Conservation (phyloP, 2,797 vertebrate genomes). For the Poecile montanus region DNA sequence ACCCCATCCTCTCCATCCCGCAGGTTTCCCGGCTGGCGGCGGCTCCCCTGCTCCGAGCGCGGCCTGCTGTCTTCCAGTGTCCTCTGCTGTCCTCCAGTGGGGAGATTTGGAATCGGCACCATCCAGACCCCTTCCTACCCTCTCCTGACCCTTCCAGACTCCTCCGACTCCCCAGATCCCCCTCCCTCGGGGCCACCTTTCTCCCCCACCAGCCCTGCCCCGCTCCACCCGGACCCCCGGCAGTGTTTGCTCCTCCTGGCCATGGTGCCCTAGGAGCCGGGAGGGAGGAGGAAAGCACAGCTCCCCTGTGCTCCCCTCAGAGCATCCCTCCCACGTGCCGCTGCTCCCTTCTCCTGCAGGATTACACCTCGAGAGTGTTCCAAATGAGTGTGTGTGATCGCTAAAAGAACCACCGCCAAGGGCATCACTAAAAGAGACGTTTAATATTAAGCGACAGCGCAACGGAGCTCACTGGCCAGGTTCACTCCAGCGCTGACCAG, state of each 20-base stretch:
- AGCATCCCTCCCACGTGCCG: neutral
- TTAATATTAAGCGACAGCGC: rapidly evolving
- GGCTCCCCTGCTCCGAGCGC: neutral
- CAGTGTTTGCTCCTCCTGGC: neutral
- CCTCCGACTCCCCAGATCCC: too few species aligned
- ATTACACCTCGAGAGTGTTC: neutral
- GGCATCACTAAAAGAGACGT: neutral
- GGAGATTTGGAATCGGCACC: neutral
- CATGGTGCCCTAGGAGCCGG: neutral
- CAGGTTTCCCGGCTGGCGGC: neutral
- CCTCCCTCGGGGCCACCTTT: neutral
- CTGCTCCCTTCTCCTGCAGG: neutral
- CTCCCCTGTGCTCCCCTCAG: too few species aligned
- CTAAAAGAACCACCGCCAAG: neutral
- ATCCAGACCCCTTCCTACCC: neutral
- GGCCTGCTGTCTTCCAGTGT: neutral
- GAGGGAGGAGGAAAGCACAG: neutral
- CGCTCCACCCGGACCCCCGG: neutral
- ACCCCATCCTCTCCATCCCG: neutral
- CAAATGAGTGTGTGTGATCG: neutral
- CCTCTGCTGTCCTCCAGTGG: neutral
- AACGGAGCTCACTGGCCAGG: neutral
- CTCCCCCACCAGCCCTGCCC: too few species aligned
- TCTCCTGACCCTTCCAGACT: too few species aligned
- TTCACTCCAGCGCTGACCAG: neutral